These are phyloP conservation scores for Phataginus tetradactyla DNA, from an alignment of 2,797 vertebrate species.

Conservation along the genomic window DNA sequence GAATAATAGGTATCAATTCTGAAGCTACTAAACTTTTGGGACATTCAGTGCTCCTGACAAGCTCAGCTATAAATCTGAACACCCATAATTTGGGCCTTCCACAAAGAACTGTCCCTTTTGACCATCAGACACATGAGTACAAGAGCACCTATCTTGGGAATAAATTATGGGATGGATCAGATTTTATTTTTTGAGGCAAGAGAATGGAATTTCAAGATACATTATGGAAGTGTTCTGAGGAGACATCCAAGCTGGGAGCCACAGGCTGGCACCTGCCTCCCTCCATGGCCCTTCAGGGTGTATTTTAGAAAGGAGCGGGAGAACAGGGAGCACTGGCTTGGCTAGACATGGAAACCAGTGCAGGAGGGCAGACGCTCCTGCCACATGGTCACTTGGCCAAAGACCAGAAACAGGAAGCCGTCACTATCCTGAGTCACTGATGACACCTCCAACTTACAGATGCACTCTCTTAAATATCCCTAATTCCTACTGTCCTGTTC, in stretches of 20 bases:
- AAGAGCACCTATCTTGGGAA: neutral
- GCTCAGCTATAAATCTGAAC: neutral
- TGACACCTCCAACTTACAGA: neutral
- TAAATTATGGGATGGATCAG: neutral
- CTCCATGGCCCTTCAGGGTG: accelerated
- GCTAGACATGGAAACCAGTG: neutral
- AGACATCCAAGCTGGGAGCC: neutral
- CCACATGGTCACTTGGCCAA: neutral
- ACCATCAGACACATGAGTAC: neutral
- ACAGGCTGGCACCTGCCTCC: neutral
- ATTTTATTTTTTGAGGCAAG: neutral
- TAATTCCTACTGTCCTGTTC: neutral
- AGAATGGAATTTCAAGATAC: neutral
- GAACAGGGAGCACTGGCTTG: neutral
- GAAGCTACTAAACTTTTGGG: neutral
- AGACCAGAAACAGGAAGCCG: neutral
- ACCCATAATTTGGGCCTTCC: neutral
- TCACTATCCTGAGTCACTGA: neutral
- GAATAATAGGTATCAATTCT: neutral
- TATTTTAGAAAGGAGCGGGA: neutral
- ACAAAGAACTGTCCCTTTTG: neutral
- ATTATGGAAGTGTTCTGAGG: neutral
- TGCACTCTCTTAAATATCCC: neutral
- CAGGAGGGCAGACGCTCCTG: neutral
- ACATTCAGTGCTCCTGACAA: neutral